phyloP scores from a whole-genome alignment of 1,140 invertebrate genomes.

The Sesamia nonagrioides region DNA sequence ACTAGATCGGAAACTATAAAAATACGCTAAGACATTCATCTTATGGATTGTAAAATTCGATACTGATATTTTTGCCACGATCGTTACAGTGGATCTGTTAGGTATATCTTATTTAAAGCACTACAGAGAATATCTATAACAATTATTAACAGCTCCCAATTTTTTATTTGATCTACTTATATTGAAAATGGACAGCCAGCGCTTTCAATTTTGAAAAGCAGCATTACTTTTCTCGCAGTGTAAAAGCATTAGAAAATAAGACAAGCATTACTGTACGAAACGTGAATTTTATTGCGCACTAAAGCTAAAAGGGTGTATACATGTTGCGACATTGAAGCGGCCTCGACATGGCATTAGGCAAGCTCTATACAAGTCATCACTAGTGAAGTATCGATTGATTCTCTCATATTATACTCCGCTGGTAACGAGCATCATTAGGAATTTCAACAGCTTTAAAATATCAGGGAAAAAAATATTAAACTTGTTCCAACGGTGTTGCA shows the following conservation, averaged over 20 bases:
- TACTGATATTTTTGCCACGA: slow-evolving; percentile 36
- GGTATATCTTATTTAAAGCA: slow-evolving; percentile 22
- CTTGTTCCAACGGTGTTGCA: not conserved
- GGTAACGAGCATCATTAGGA: not conserved
- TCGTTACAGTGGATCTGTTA: not conserved
- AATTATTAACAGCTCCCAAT: slow-evolving; percentile 16
- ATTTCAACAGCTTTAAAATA: not conserved
- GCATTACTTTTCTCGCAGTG: slow-evolving; percentile 12
- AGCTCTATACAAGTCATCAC: slow-evolving; percentile 43
- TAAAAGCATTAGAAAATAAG: slow-evolving; percentile 63
- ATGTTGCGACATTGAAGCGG: slow-evolving; percentile 76
- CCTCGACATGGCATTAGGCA: slow-evolving; percentile 64
- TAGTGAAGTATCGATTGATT: slow-evolving; percentile 16
- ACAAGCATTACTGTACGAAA: slow-evolving; percentile 68
- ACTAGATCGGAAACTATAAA: slow-evolving; percentile 78
- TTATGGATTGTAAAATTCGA: slow-evolving; percentile 61
- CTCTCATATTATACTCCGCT: slow-evolving; percentile 5
- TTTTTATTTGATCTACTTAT: not conserved
- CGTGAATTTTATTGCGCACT: slow-evolving; percentile 75
- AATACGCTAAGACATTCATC: slow-evolving; percentile 69
- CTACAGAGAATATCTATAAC: not conserved
- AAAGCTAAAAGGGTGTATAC: slow-evolving; percentile 83
- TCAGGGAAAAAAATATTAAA: not conserved
- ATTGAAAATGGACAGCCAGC: not conserved
- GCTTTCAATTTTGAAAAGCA: slow-evolving; percentile 5